phyloP scores from a whole-genome alignment of 2,888 invertebrate genomes.

The Nephrotoma flavescens region DNA sequence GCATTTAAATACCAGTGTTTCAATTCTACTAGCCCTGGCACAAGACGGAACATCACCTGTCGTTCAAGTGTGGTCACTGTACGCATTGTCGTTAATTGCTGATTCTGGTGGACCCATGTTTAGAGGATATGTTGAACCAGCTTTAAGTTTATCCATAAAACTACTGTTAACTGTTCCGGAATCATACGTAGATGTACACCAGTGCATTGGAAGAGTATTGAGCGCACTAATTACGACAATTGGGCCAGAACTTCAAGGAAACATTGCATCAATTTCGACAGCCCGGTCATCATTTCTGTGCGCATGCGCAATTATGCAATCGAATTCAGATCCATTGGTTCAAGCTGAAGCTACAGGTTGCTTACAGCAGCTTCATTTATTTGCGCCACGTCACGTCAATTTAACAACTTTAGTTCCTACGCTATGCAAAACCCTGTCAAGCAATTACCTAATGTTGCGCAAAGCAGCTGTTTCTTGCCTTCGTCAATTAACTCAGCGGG shows the following conservation, averaged over 20 bases:
- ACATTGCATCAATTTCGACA: constrained; percentile 55
- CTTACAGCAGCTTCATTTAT: constrained; percentile 93
- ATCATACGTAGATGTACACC: constrained; percentile 79
- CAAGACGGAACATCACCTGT: constrained; percentile 87
- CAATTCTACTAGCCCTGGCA: constrained; percentile 82
- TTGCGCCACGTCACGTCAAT: constrained; percentile 90
- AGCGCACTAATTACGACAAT: constrained; percentile 95
- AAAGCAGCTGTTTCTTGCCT: constrained; percentile 91
- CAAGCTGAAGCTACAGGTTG: constrained; percentile 94
- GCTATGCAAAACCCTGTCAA: constrained; percentile 75
- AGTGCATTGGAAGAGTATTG: constrained; percentile 82
- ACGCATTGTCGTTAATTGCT: constrained; percentile 87
- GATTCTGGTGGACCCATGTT: constrained; percentile 99
- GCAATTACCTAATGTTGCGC: constrained; percentile 77
- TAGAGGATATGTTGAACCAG: constrained; percentile 90
- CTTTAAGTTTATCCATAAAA: constrained; percentile 78
- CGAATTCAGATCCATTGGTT: constrained; percentile 79
- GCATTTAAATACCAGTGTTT: constrained; percentile 85
- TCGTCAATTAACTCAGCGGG: constrained; percentile 87
- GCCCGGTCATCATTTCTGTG: constrained; percentile 75
- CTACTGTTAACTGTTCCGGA: constrained; percentile 81
- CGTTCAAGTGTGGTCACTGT: constrained; percentile 96
- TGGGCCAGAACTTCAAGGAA: constrained; percentile 91
- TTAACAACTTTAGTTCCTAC: constrained; percentile 83
- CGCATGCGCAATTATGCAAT: constrained; percentile 85